Percentiles rank a stretch among this genome's conserved stretches.
Conservation (phyloP, 2,888 invertebrate species). For the Ernsta delagoae region DNA sequence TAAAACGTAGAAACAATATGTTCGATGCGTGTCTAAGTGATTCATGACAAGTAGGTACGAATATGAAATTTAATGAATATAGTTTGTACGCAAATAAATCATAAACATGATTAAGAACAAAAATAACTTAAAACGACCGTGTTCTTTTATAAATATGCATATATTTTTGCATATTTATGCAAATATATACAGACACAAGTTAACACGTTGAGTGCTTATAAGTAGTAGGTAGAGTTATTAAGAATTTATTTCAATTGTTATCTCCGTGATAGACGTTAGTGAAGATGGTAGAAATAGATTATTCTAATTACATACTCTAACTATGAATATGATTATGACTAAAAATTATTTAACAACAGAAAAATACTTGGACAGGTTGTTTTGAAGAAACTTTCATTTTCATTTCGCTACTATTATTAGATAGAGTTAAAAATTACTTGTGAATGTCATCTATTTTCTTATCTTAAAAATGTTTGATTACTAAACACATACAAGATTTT, state of each 20-base stretch:
- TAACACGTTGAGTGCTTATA: background rate
- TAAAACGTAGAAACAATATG: background rate
- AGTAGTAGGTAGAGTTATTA: background rate
- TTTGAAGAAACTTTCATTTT: background rate
- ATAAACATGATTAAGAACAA: background rate
- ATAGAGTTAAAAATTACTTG: too few relatives aligned
- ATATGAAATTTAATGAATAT: background rate
- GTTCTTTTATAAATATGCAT: conserved; percentile 1
- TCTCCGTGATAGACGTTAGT: background rate
- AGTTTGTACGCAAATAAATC: background rate
- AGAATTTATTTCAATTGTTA: background rate
- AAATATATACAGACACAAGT: conserved; percentile 3
- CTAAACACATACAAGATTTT: too few relatives aligned
- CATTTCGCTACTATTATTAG: background rate
- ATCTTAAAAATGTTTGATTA: too few relatives aligned
- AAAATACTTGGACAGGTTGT: background rate
- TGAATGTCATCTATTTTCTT: too few relatives aligned
- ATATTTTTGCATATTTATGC: conserved; percentile 6
- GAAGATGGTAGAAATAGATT: conserved; percentile 9
- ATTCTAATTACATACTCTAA: background rate
- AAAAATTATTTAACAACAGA: conserved; percentile 5
- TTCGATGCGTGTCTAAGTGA: background rate
- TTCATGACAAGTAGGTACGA: background rate
- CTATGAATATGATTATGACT: background rate
- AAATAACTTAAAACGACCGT: background rate